Evolutionary conservation across 2,888 invertebrate species (phyloP), one percentile per base, ranked within the genome.

Genomic region (Lasioglossum malachurum): DNA sequence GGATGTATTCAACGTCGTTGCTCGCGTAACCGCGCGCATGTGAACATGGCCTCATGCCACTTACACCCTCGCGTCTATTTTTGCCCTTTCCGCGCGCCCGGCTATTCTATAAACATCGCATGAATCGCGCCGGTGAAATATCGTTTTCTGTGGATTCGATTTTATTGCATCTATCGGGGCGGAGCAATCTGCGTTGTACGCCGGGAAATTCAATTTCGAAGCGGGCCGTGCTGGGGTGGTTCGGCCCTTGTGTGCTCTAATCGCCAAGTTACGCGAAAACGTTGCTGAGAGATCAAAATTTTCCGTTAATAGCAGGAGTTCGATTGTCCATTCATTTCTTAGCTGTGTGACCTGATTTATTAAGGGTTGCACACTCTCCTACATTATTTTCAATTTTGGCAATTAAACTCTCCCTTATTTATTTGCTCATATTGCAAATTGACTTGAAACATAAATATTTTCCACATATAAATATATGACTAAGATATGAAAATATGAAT

Each of bases 1-100:
- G 83, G 77, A 84, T 82, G 10, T 23, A 71, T 77, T 77, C 78
- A 78, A 31, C 69, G 64, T 71, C 71, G 71, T 71, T n/a, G 71
- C 71, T 71, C 14, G 71, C 71, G 71, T 69, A 69, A 69, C 69
- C 23, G 69, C 69, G 38, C 31, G 64, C 64, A 64, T 31, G 64
- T 64, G 64, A 64, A 64, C 64, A 64, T 31, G 31, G 16, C 64
- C 31, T 31, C 31, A 1, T 7, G 7, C n/a, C n/a, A 49, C 49
- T 31, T 49, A 23, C 35, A 23, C 31, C n/a, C 4, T 5, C 12
- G 8, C 4, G 23, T 19, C 14, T 23, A 8, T 2, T n/a, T 73
- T 73, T n/a, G 31, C 73, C 35, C 31, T 46, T 31, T 10, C 31
- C 4, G n/a, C 71, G 14, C 19, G 67, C 3, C 2, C 16, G 19